These are phyloP conservation scores for Lepidurus packardi DNA, from an alignment of 1,140 invertebrate species.

Conservation along the genomic window DNA sequence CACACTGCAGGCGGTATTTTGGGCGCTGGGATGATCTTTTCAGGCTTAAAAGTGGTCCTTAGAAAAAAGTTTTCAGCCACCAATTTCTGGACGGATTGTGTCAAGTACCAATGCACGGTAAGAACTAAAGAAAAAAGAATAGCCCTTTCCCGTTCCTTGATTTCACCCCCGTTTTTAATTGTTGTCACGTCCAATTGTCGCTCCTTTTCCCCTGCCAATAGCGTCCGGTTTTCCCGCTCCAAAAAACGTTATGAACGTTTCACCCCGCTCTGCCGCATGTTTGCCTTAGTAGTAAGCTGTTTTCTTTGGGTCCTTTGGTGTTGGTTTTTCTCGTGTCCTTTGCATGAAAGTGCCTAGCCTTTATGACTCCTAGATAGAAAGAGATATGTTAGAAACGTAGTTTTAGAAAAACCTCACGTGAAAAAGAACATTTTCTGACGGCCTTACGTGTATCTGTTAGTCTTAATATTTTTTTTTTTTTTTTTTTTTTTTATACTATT, in stretches of 20 bases:
- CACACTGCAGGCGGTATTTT: constrained; percentile 57
- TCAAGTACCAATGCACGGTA: constrained; percentile 65
- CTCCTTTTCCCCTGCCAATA: not conserved
- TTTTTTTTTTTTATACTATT: not conserved
- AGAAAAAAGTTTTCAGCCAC: constrained; percentile 56
- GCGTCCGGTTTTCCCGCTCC: not conserved
- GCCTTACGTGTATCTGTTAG: too few species aligned
- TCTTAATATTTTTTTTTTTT: not conserved
- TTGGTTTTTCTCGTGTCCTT: not conserved
- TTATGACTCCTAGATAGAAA: too few species aligned
- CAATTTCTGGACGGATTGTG: constrained; percentile 61
- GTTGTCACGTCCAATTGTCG: not conserved
- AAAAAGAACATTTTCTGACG: too few species aligned
- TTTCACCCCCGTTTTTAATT: too few species aligned
- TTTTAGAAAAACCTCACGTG: too few species aligned
- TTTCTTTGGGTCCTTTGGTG: not conserved
- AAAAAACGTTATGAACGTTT: not conserved
- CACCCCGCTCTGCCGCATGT: not conserved
- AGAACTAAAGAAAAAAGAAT: constrained; percentile 37
- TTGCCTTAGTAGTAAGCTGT: not conserved
- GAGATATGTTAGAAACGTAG: too few species aligned
- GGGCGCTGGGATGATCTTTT: constrained; percentile 46
- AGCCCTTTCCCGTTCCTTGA: too few species aligned
- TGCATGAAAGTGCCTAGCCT: too few species aligned
- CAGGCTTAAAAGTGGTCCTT: constrained; percentile 51